Base-by-base conservation (phyloP, 1,140 invertebrate species). In the Maconellicoccus hirsutus region DNA sequence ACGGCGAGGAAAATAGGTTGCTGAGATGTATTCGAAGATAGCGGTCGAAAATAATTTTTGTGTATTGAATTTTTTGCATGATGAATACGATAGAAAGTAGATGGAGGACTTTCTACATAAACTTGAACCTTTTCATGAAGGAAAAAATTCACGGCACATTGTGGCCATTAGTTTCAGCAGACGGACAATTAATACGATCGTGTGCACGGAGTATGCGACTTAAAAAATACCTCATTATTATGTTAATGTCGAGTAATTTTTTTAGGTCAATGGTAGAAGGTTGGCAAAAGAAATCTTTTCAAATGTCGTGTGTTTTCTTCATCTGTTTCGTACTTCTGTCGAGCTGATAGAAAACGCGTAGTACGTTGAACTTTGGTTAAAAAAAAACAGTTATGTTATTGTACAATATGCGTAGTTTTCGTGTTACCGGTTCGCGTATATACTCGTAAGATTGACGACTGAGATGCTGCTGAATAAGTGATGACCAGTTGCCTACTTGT, bases 401-500 rank as follows among this genome's bases (percentile, higher is more conserved):
- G 42, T 52, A 52, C 42, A 19, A 19, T 52, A 52, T 52, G 12
- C n/a, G n/a, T 52, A 19, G 42, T 19, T 52, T 52, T 38, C 14
- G 6, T 52, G 42, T 52, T 16, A 14, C 42, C 42, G 42, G 42
- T 52, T 52, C 10, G 42, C 42, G 16, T 52, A 52, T 19, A 19
- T 19, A 16, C 6, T 6, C 14, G 16, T 4, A 52, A 66, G 61
- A 66, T 66, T 25, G 19, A 22, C 19, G 61, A 23, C 61, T 19
- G 6, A 16, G 42, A 52, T 52, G 61, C 21, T 19, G 22, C 7
- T 66, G 61, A 66, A 66, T 66, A 66, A 66, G 22, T 66, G 61
- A 66, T 66, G 61, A 66, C 61, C 61, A 26, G 61, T 66, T 66
- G 61, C 61, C 61, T 66, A 10, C 61, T 66, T 66, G 61, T 66